A percentile compares a stretch with the other conserved stretches of the same genome.
Conservation (phyloP, 1,140 invertebrate genomes). For the Brachionus paranguensis region DNA sequence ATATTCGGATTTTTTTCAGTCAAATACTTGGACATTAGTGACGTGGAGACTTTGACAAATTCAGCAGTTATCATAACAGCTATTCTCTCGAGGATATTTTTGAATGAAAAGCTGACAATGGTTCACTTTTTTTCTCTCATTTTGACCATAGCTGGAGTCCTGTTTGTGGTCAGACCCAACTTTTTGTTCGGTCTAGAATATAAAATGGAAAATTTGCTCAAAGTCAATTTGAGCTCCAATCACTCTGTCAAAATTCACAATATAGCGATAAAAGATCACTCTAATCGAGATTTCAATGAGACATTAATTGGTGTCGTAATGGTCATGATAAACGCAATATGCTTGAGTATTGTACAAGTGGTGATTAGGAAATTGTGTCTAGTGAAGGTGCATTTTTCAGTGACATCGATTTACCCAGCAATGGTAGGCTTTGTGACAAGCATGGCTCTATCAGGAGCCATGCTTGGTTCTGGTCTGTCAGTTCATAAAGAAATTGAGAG, state of each 20-base stretch:
- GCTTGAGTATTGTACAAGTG: slow-evolving; percentile 24
- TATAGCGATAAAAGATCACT: slow-evolving; percentile 9
- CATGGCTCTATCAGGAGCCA: not conserved
- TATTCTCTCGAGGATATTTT: not conserved
- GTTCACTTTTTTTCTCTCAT: slow-evolving; percentile 10
- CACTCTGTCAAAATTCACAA: not conserved
- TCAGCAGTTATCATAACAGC: slow-evolving; percentile 14
- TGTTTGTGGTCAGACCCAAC: slow-evolving; percentile 1
- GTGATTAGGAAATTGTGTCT: slow-evolving; percentile 7
- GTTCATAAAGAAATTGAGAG: not conserved
- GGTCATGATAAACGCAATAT: not conserved
- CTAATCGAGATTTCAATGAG: slow-evolving; percentile 12
- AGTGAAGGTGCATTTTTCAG: slow-evolving; percentile 13
- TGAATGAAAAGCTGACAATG: slow-evolving; percentile 31
- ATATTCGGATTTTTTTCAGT: slow-evolving; percentile 13
- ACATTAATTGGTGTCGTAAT: slow-evolving; percentile 23
- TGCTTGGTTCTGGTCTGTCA: not conserved
- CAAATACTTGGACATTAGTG: slow-evolving; percentile 23
- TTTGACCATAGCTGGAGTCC: slow-evolving; percentile 13
- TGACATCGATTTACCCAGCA: slow-evolving; percentile 31
- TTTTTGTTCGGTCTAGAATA: slow-evolving; percentile 27
- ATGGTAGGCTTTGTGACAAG: not conserved
- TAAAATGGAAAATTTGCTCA: slow-evolving; percentile 1
- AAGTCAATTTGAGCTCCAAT: slow-evolving; percentile 13
- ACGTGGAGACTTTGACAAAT: slow-evolving; percentile 31